Evolutionary conservation across 2,113 vertebrate species (phyloP).

Genomic region (Brachypodius melanocephalos): DNA sequence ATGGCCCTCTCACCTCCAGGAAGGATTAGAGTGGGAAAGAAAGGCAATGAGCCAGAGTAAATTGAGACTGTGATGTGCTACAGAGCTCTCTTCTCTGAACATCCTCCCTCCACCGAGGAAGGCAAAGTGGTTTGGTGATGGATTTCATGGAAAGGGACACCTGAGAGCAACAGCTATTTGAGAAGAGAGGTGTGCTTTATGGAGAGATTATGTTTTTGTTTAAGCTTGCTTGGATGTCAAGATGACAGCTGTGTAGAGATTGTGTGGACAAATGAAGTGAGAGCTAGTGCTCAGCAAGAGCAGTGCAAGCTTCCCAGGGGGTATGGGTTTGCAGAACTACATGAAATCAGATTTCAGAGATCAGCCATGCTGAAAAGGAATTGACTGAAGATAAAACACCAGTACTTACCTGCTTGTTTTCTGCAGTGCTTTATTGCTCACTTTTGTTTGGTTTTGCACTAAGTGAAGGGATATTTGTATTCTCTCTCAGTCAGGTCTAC

Average conservation of each 20-base stretch:
- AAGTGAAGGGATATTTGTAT: slow-evolving; percentile 5
- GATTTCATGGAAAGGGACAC: neutral
- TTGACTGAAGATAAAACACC: slow-evolving; percentile 41
- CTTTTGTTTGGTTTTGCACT: slow-evolving; percentile 13
- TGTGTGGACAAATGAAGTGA: slow-evolving; percentile 30
- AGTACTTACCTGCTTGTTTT: slow-evolving; percentile 53
- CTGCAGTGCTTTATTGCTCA: slow-evolving; percentile 36
- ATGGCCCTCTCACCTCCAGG: neutral
- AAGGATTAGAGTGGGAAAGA: neutral
- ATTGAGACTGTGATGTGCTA: neutral
- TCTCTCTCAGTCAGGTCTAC: neutral
- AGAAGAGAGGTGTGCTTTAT: neutral
- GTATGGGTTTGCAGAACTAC: slow-evolving; percentile 28
- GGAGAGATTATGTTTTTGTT: slow-evolving; percentile 12
- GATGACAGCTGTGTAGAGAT: neutral
- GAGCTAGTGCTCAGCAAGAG: slow-evolving; percentile 14
- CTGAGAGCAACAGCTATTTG: neutral
- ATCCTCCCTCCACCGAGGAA: neutral
- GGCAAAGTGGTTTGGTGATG: neutral
- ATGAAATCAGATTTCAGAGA: slow-evolving; percentile 34
- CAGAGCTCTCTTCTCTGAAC: neutral
- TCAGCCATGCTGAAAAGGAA: slow-evolving; percentile 53
- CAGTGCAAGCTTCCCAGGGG: slow-evolving; percentile 13
- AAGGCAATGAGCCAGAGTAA: neutral
- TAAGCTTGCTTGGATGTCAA: neutral